Evolutionary conservation across 2,888 invertebrate genomes (phyloP).

Genomic region (Caenorhabditis imperialis): DNA sequence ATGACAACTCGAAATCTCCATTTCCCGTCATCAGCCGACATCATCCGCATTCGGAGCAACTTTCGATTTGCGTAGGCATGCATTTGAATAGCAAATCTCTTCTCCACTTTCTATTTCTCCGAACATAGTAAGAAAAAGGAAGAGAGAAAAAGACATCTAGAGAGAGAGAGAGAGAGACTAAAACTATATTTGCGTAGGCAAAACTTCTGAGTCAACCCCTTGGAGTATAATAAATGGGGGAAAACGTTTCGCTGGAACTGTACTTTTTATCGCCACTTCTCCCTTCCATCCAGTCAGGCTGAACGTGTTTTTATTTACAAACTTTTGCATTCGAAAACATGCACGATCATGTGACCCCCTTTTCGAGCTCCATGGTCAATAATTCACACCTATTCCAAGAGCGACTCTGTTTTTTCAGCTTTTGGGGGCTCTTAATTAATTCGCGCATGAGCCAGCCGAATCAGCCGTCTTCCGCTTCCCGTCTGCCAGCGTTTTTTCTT

Average conservation of each 20-base stretch:
- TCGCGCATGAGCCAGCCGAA: constrained; percentile 15
- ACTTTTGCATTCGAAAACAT: no score
- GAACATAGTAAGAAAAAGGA: background rate
- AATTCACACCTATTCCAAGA: no score
- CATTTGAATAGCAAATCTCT: constrained; percentile 33
- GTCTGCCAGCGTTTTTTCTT: constrained; percentile 6
- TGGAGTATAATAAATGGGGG: constrained; percentile 5
- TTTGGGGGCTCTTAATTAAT: constrained; percentile 32
- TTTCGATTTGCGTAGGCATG: constrained; percentile 12
- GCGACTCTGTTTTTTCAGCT: background rate
- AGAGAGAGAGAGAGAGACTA: constrained; percentile 7
- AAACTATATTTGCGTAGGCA: constrained; percentile 46
- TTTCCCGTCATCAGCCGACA: background rate
- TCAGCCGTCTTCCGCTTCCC: constrained; percentile 13
- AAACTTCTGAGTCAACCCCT: constrained; percentile 24
- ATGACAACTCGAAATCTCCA: constrained; percentile 1
- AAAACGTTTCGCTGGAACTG: constrained; percentile 8
- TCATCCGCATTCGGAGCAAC: background rate
- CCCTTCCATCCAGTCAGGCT: background rate
- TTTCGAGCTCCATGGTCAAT: no score
- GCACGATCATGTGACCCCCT: no score
- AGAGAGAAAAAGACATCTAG: constrained; percentile 2
- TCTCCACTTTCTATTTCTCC: background rate
- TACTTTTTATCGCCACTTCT: background rate
- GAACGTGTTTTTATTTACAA: background rate